Percentiles rank a stretch among this genome's conserved stretches.
These are phyloP conservation scores for Toxotes jaculatrix DNA, from an alignment of 2,113 vertebrate genomes.

Conservation along the genomic window DNA sequence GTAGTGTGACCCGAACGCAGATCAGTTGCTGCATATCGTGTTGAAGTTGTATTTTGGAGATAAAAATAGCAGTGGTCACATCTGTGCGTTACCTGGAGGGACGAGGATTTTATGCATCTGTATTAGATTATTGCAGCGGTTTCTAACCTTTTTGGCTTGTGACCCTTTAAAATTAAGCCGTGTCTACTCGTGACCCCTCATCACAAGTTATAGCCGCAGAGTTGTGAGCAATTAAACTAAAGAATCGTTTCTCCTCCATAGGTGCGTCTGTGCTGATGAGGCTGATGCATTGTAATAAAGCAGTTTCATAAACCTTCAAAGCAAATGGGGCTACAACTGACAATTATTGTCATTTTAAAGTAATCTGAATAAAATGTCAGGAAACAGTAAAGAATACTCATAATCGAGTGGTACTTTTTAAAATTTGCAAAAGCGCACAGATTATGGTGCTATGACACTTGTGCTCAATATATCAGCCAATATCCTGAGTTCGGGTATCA, in stretches of 20 bases:
- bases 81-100: background rate
- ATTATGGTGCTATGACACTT: too few relatives aligned
- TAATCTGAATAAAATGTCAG: background rate
- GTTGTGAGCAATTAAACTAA: background rate
- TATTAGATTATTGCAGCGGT: background rate
- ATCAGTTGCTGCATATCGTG: background rate
- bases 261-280: background rate
- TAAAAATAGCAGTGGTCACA: background rate
- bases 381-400: too few relatives aligned
- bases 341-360: too few relatives aligned
- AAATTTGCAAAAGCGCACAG: background rate
- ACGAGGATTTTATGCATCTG: slow-evolving; percentile 1
- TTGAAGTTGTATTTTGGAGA: background rate
- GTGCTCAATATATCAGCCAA: too few relatives aligned
- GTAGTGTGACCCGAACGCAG: slow-evolving; percentile 9
- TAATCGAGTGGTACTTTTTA: too few relatives aligned
- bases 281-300: background rate
- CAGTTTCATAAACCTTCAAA: background rate
- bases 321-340: background rate
- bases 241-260: background rate
- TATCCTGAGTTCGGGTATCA: background rate
- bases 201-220: background rate
- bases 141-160: background rate
- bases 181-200: background rate
- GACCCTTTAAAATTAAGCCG: background rate